Base-by-base conservation (phyloP, 2,888 invertebrate species). In the Thecocarcelia acutangulata region DNA sequence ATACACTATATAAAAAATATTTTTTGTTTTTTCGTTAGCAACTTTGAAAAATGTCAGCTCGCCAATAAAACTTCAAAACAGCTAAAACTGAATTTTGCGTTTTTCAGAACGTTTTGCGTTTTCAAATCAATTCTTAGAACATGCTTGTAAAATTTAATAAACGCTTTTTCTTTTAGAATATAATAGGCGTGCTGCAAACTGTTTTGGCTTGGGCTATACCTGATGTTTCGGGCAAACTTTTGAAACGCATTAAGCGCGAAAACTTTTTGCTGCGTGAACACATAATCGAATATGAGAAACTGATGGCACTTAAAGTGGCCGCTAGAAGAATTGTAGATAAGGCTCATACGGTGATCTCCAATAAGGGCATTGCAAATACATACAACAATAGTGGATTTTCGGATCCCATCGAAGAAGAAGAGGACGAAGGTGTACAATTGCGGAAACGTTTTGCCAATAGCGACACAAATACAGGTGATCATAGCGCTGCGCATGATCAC, bases 121-220 rank as follows among this genome's bases (percentile, higher is more conserved):
- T n/a, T n/a, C n/a, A n/a, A n/a, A n/a, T n/a, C n/a, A n/a, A n/a
- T n/a, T n/a, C n/a, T n/a, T n/a, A n/a, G n/a, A n/a, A n/a, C n/a
- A n/a, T n/a, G n/a, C n/a, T n/a, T n/a, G n/a, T n/a, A n/a, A n/a
- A n/a, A n/a, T n/a, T n/a, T n/a, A n/a, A n/a, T n/a, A n/a, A n/a
- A n/a, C n/a, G n/a, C n/a, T n/a, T 58, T 42, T 37, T 21, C 61
- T 87, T 90, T n/a, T 89, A 96, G 94, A 96, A 96, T 90, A 90
- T 96, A 13, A 95, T 96, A 40, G 93, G 94, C 50, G 91, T 95
- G 75, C 91, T 95, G 63, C 94, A 95, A 83, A 94, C 94, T 85
- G 89, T 93, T 9, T 93, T 96, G 3, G 94, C 95, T 73, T 96
- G 95, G 94, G 90, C 94, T 19, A 95, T 96, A 84, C 96, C 96